These are phyloP conservation scores for Callosobruchus maculatus DNA, from an alignment of 2,888 invertebrate species.

Conservation along the genomic window DNA sequence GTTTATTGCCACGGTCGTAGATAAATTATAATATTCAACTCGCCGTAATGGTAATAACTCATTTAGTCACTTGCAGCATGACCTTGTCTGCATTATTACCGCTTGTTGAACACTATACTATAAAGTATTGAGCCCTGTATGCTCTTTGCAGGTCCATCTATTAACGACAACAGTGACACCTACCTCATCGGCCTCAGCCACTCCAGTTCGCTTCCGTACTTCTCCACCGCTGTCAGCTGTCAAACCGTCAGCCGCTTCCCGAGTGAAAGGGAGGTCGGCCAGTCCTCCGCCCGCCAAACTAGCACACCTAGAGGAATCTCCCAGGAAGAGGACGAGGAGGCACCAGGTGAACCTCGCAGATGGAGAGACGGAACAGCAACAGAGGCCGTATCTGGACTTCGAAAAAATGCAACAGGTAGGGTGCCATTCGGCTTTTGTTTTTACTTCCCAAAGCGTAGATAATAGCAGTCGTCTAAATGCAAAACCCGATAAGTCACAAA, in stretches of 20 bases:
- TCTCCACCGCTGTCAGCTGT: slow-evolving; percentile 88
- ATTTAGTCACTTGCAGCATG: too few relatives aligned
- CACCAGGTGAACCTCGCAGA: slow-evolving; percentile 38
- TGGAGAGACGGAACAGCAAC: slow-evolving; percentile 52
- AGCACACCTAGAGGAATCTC: slow-evolving; percentile 58
- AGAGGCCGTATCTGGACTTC: slow-evolving; percentile 89
- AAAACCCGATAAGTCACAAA: too few relatives aligned
- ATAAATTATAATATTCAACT: too few relatives aligned
- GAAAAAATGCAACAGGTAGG: slow-evolving; percentile 95
- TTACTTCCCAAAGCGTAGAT: not conserved
- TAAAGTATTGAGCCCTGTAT: too few relatives aligned
- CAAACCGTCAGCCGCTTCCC: slow-evolving; percentile 56
- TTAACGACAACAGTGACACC: slow-evolving; percentile 52
- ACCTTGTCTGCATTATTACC: too few relatives aligned
- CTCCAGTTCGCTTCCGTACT: slow-evolving; percentile 86
- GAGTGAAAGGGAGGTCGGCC: slow-evolving; percentile 50
- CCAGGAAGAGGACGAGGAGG: slow-evolving; percentile 59
- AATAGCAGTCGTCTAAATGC: too few relatives aligned
- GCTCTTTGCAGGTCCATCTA: slow-evolving; percentile 55
- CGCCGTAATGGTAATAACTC: too few relatives aligned
- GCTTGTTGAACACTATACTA: too few relatives aligned
- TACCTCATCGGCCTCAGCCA: slow-evolving; percentile 46
- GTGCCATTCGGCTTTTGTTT: not conserved
- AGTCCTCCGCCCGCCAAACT: slow-evolving; percentile 51
- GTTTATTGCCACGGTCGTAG: too few relatives aligned